Evolutionary conservation across 1,140 invertebrate species (phyloP), one percentile per base, ranked within the genome.

Genomic region (Dufourea novaeangliae): DNA sequence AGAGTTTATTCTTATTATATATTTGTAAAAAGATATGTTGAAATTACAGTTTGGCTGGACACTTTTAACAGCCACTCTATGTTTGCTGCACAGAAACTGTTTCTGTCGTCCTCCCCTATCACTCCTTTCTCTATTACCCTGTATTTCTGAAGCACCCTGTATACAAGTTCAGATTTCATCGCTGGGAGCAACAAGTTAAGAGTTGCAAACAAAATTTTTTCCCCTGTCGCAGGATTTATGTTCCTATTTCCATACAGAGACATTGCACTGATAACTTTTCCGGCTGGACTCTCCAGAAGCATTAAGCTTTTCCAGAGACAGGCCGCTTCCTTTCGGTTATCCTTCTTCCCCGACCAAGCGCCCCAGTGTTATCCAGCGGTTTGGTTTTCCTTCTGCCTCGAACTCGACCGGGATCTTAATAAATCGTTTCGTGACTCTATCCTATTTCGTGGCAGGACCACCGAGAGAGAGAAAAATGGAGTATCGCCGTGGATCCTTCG

Each of bases 381-480:
- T 62, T 34, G 68, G 63, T 59, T 82, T 73, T 32, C 56, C 29
- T 63, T 73, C 68, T 29, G 74, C 63, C 57, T 34, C 63, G 57
- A 68, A 74, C 63, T 59, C 44, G 25, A 11, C 68, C 41, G 41
- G 62, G 41, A 78, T 82, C 81, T 81, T 82, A 73, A 83, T 82
- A 82, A 83, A 83, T 83, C 74, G 74, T 34, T 68, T 54, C 34
- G 25, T n/a, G 46, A 67, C 46, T 64, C 72, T 20, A 81, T 80
- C 52, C 52, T 69, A 50, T 57, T 73, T 52, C 46, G 54, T 32
- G 56, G 59, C 20, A 29, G n/a, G n/a, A 22, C 2, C 20, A 37
- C 34, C 32, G 25, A 44, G 79, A 83, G 73, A 73, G 25, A 44
- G 79, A 83, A 78, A 73, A 78, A 82, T 78, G 57, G 63, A 83